Evolutionary conservation across 2,888 invertebrate species (phyloP).

Genomic region (Tromatobia lineatoria): DNA sequence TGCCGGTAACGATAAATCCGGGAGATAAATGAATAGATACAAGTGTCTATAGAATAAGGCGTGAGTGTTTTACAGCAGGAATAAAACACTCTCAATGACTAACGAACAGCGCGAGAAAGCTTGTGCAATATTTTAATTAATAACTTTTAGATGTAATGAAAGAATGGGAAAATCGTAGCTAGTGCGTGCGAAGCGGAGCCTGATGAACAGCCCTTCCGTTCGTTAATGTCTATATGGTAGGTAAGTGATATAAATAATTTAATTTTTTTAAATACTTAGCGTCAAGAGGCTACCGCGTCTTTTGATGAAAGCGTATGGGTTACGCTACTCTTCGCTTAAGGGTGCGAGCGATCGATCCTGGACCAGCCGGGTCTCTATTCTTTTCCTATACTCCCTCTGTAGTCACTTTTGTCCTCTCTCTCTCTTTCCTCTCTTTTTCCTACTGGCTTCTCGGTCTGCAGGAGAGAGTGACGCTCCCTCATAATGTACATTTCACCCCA

Average conservation of each 20-base stretch:
- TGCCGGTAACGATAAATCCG: slow-evolving; percentile 48
- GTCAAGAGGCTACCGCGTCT: background rate
- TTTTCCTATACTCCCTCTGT: slow-evolving; percentile 36
- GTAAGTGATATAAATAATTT: too few species aligned
- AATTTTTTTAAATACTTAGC: too few species aligned
- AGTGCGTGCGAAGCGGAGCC: background rate
- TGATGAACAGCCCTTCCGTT: slow-evolving; percentile 21
- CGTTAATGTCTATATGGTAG: background rate
- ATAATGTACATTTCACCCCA: slow-evolving; percentile 70
- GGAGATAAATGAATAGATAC: slow-evolving; percentile 37
- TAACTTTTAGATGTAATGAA: background rate
- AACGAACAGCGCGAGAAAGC: slow-evolving; percentile 26
- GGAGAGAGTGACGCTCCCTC: slow-evolving; percentile 64
- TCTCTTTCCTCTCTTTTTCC: slow-evolving; percentile 33
- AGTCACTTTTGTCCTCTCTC: slow-evolving; percentile 24
- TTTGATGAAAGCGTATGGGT: background rate
- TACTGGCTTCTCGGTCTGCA: slow-evolving; percentile 44
- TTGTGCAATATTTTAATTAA: slow-evolving; percentile 9
- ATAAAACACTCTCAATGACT: background rate
- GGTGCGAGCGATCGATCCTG: slow-evolving; percentile 70
- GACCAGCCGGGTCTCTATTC: slow-evolving; percentile 61
- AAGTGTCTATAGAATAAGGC: background rate
- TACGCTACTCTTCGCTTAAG: background rate
- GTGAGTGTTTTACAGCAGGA: background rate
- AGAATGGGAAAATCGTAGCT: background rate